These are phyloP conservation scores for Meles meles DNA, from an alignment of 2,113 vertebrate species.

Conservation along the genomic window DNA sequence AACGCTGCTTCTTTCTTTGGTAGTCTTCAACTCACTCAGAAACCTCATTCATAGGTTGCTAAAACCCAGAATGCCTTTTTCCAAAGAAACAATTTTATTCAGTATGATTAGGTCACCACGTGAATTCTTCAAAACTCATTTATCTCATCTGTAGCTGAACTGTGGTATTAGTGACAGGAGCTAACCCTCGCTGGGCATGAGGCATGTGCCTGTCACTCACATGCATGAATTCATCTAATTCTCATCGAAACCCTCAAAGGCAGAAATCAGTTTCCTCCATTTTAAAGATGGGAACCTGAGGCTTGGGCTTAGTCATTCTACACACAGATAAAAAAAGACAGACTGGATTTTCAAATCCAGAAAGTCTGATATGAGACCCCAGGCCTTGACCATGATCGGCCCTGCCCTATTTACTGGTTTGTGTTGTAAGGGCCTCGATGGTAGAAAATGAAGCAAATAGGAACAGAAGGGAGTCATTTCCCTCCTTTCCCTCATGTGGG, in stretches of 20 bases:
- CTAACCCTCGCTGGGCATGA: not conserved
- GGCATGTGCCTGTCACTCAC: not conserved
- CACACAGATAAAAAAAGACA: not conserved
- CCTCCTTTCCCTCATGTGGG: not conserved
- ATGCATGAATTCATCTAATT: not conserved
- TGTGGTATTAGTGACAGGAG: not conserved
- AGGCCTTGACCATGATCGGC: too few species aligned
- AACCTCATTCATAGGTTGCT: not conserved
- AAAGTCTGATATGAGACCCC: not conserved
- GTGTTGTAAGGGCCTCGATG: not conserved
- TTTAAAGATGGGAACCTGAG: not conserved
- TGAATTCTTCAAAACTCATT: not conserved
- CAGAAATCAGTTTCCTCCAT: not conserved
- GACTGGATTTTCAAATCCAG: not conserved
- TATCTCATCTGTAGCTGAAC: not conserved
- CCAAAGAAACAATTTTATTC: not conserved
- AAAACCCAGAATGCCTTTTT: not conserved
- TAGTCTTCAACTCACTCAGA: not conserved
- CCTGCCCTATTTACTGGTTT: not conserved
- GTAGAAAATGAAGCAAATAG: not conserved
- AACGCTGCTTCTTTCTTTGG: not conserved
- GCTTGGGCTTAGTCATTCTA: not conserved
- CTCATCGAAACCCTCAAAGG: not conserved
- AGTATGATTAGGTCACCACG: not conserved
- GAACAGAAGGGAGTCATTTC: not conserved